Percentiles rank a stretch among this genome's conserved stretches.
phyloP scores from a whole-genome alignment of 2,888 invertebrate species.

The Synergus laeviventris region DNA sequence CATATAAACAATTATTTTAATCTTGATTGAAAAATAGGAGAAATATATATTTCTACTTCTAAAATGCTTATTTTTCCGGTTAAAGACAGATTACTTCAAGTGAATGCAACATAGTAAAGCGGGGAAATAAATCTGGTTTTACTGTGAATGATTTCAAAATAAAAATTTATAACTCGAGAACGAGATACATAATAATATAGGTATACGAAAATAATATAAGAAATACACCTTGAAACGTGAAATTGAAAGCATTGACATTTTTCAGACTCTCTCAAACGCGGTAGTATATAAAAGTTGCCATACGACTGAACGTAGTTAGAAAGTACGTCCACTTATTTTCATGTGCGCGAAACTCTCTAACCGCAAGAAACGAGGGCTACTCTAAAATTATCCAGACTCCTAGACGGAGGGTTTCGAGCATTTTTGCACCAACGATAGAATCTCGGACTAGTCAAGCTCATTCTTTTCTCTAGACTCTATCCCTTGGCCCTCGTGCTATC shows the following conservation, averaged over 20 bases:
- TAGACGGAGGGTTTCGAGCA: background rate
- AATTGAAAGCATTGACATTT: background rate
- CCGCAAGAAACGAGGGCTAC: background rate
- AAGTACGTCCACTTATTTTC: background rate
- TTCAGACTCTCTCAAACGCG: background rate
- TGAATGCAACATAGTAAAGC: too few species aligned
- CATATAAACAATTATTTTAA: background rate
- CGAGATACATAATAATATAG: too few species aligned
- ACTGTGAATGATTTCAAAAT: background rate
- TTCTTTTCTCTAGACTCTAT: background rate
- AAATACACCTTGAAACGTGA: background rate
- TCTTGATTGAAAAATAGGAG: too few species aligned
- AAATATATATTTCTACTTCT: too few species aligned
- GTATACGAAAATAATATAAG: too few species aligned
- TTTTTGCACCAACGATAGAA: constrained; percentile 11
- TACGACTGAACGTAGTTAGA: background rate
- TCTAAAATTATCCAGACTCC: background rate
- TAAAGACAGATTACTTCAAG: too few species aligned
- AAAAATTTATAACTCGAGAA: too few species aligned
- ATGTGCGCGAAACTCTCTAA: background rate
- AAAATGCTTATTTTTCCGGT: too few species aligned
- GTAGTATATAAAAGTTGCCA: background rate
- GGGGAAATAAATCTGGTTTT: too few species aligned
- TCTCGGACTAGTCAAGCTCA: background rate
- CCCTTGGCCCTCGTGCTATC: background rate